Percentiles rank a stretch among this genome's conserved stretches.
These are phyloP conservation scores for Neopipo cinnamomea DNA, from an alignment of 2,113 vertebrate species.

Conservation along the genomic window DNA sequence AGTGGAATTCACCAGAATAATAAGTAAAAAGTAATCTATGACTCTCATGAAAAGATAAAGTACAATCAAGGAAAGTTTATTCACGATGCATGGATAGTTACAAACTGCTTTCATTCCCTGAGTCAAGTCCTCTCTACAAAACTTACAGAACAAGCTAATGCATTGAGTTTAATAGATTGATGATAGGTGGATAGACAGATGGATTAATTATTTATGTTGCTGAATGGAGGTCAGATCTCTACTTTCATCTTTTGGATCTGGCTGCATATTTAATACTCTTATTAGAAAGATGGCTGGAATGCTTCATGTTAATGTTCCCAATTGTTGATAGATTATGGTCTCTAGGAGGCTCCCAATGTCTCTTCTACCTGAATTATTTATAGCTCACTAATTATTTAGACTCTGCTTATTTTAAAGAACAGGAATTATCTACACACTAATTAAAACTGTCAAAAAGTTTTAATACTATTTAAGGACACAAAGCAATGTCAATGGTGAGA, in stretches of 20 bases:
- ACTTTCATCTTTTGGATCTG: not conserved
- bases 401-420: slow-evolving; percentile 4
- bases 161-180: not conserved
- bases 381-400: slow-evolving; percentile 13
- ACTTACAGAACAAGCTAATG: not conserved
- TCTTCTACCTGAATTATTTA: slow-evolving; percentile 9
- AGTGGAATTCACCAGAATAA: not conserved
- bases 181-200: not conserved
- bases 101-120: not conserved
- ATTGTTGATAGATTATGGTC: not conserved
- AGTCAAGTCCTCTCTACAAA: not conserved
- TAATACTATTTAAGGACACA: not conserved
- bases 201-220: slow-evolving; percentile 24
- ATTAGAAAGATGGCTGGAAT: not conserved
- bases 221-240: slow-evolving; percentile 1
- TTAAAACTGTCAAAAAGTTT: not conserved
- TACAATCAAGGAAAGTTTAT: not conserved
- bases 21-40: not conserved
- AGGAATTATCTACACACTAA: not conserved
- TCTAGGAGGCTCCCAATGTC: not conserved
- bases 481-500: not conserved
- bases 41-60: not conserved
- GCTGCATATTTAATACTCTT: slow-evolving; percentile 17
- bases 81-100: not conserved
- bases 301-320: not conserved